Evolutionary conservation across 2,888 invertebrate species (phyloP).

Genomic region (Strigamia crassipes): DNA sequence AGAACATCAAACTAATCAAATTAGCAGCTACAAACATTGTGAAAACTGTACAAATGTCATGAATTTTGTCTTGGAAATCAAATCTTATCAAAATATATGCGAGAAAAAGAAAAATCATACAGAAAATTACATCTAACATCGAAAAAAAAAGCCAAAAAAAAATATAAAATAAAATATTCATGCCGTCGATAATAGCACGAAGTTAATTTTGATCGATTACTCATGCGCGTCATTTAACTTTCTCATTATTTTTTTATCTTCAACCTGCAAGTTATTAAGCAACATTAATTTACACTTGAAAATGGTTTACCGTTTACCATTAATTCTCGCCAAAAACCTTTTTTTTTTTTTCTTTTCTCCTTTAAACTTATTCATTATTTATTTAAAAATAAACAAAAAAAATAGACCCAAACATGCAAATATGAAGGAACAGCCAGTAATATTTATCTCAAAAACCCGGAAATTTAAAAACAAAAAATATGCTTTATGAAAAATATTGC

Average conservation of each 20-base stretch:
- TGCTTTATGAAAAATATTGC: background rate
- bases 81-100: no score
- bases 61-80: background rate
- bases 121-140: constrained; percentile 1
- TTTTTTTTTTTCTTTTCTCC: background rate
- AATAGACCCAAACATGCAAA: constrained; percentile 10
- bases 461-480: background rate
- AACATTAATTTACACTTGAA: background rate
- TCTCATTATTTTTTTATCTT: background rate
- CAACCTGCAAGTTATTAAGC: background rate
- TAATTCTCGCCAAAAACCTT: background rate
- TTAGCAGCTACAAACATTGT: background rate
- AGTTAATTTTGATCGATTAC: no score
- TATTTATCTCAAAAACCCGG: background rate
- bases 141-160: background rate
- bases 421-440: constrained; percentile 29
- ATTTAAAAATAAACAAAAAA: background rate
- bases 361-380: background rate
- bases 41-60: constrained; percentile 44
- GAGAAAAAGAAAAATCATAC: background rate
- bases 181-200: no score
- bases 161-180: background rate
- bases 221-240: background rate
- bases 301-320: background rate
- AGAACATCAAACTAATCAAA: constrained; percentile 34